Base-by-base conservation (phyloP, 2,888 invertebrate species). In the Meteorus colon region DNA sequence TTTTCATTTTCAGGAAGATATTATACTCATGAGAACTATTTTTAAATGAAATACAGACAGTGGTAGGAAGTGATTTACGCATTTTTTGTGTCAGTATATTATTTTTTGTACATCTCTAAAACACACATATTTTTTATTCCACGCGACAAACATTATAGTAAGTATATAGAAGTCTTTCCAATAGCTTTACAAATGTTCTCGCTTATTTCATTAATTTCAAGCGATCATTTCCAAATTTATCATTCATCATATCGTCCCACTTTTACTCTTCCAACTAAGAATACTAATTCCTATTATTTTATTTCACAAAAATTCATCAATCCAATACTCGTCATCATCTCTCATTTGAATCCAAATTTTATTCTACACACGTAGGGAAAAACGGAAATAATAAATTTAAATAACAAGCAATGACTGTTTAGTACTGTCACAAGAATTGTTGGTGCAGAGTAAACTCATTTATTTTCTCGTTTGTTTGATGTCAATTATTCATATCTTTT, bases 251-350 rank as follows among this genome's bases (percentile, higher is more conserved):
- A n/a, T 48, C 48, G 14, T n/a, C 34, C 19, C 24, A 65, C 8
- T 41, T n/a, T 65, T 65, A n/a, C 37, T 24, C 8, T 24, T 34
- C 37, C 19, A 37, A 4, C 8, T 45, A 45, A 14, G 3, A 34
- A 12, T 62, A 16, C 34, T 62, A 24, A 31, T 62, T 12, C 16
- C 34, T 62, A n/a, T 62, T 45, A 45, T 31, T 63, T 29, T 63
- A n/a, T 63, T 63, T n/a, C 19, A 37, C 34, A 31, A 19, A 19
- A 66, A 41, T 41, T 66, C 10, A 24, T 41, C 4, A 24, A 37
- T 66, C 24, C 24, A 66, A 19, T 66, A 66, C 29, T 66, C 41
- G 66, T 66, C 66, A 66, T 66, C 41, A 37, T 41, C 16, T 66
- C 41, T 66, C 41, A 41, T 41, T 41, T 41, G 24, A 41, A 41